Percentiles rank a stretch among this genome's conserved stretches.
These are phyloP conservation scores for Penaeus monodon DNA, from an alignment of 2,888 invertebrate species.

Conservation along the genomic window DNA sequence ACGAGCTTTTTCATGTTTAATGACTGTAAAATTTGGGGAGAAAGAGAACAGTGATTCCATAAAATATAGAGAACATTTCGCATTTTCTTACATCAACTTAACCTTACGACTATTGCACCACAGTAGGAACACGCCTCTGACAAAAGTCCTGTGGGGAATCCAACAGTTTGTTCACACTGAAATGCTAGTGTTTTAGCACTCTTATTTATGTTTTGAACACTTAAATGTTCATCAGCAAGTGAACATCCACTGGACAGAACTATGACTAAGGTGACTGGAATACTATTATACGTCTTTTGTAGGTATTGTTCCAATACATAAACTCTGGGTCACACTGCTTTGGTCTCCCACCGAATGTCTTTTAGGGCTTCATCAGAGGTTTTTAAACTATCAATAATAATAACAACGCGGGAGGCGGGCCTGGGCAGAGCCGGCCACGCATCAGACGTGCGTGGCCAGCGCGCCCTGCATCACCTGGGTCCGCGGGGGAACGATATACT, in stretches of 20 bases:
- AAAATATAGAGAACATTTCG: conserved; percentile 30
- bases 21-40: conserved; percentile 24
- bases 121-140: conserved; percentile 43
- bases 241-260: too few species aligned
- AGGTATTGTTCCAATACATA: conserved; percentile 13
- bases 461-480: conserved; percentile 64
- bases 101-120: conserved; percentile 51
- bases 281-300: not conserved
- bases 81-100: conserved; percentile 39
- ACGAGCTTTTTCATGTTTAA: conserved; percentile 35
- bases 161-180: too few species aligned
- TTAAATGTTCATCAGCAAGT: too few species aligned
- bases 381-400: conserved; percentile 16
- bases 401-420: conserved; percentile 24
- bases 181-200: too few species aligned
- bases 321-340: conserved; percentile 24
- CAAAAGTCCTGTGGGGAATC: conserved; percentile 18
- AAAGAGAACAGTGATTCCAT: conserved; percentile 33
- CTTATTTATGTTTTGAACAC: too few species aligned
- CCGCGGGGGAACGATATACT: conserved; percentile 64
- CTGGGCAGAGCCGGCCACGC: conserved; percentile 6
- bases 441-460: conserved; percentile 64
- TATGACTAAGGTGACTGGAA: too few species aligned
- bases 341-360: conserved; percentile 3
- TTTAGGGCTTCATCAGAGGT: conserved; percentile 18